Base-by-base conservation (phyloP, 2,797 vertebrate genomes). In the Sebastes variabilis region DNA sequence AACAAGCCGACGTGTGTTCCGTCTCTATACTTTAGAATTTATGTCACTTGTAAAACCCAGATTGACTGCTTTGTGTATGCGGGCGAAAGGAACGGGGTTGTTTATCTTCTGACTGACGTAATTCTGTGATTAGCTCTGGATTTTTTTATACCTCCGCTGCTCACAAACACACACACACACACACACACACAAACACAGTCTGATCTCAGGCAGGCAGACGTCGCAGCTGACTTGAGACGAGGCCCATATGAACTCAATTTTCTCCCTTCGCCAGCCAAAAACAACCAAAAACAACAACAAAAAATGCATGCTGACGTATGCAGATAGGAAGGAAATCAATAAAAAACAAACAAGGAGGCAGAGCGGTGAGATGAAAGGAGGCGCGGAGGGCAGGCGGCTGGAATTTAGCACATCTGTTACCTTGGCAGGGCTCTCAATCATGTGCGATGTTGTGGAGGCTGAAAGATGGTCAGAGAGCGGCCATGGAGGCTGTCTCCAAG, bases 171-270 rank as follows among this genome's bases (percentile, higher is more conserved):
- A 77, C 64, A 42, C 68, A 67, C 76, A 59, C 75, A 75, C 20
- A 72, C 66, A 80, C 76, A 67, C 76, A 59, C 75, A 75, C 18
- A 69, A 62, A 80, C 76, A 58, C 46, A 69, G 80, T 88, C 77
- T 80, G 84, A 84, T 84, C 83, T 62, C 76, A 85, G 83, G 72
- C 91, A 87, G 82, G 73, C 91, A 87, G 83, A 87, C 81, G 12
- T 29, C 5, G 79, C 78, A 73, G 81, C 89, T 88, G 91, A 94
- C 91, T 88, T 80, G 86, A 93, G 84, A 86, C 88, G 4, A 72
- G 72, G 73, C 84, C 89, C 95, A 96, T 93, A 91, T 95, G 95
- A 96, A 90, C 83, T 87, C 88, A 94, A 95, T 96, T 94, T 95
- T 92, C 92, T 93, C 86, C 85, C 81, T 38, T 22, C 92, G 83